A percentile compares a stretch with the other conserved stretches of the same genome.
Conservation (phyloP, 2,113 vertebrate species). For the Collichthys lucidus region DNA sequence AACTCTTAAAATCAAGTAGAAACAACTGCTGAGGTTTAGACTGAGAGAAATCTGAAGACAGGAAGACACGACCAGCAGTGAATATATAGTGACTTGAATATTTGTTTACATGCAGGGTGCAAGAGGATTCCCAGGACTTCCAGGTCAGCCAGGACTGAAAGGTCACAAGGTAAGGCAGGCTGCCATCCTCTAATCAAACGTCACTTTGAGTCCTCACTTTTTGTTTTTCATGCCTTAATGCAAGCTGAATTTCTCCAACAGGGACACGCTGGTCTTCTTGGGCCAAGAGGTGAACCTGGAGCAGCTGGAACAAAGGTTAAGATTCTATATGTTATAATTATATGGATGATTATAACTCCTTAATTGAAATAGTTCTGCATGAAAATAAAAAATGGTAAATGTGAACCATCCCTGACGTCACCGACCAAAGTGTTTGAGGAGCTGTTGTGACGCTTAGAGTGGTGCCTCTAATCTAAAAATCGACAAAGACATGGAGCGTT, state of each 20-base stretch:
- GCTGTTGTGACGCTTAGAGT: no score
- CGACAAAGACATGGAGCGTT: no score
- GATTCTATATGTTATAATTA: background rate
- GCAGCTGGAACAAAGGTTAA: constrained; percentile 91
- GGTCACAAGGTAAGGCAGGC: constrained; percentile 87
- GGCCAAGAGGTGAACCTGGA: constrained; percentile 91
- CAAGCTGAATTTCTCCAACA: constrained; percentile 63
- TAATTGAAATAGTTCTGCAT: no score
- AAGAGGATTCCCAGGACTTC: constrained; percentile 96
- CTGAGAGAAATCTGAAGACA: background rate
- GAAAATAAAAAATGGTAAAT: no score
- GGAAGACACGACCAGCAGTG: background rate
- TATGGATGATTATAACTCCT: background rate
- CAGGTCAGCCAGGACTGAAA: constrained; percentile 93
- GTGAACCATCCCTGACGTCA: no score
- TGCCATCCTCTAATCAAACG: background rate
- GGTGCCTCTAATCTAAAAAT: no score
- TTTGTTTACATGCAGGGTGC: constrained; percentile 72
- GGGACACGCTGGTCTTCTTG: constrained; percentile 88
- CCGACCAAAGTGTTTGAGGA: no score
- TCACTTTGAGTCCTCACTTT: background rate
- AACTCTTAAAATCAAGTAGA: no score
- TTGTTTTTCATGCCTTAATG: background rate
- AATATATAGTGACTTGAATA: background rate
- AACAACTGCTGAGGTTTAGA: background rate